Evolutionary conservation across 1,140 invertebrate genomes (phyloP).

Genomic region (Tyrophagus putrescentiae): DNA sequence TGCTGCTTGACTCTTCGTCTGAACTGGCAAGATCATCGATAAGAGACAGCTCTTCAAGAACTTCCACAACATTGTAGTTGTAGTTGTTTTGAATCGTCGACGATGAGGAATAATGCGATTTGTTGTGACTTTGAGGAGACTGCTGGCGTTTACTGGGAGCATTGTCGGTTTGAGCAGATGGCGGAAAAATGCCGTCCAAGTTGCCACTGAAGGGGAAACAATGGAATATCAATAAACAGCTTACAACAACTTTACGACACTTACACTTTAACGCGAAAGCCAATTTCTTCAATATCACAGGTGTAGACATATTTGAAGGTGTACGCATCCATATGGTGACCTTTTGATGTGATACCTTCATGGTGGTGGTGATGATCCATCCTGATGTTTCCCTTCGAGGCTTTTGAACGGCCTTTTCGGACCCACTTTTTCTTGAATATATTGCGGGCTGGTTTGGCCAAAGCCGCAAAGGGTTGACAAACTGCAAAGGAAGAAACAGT

Average conservation of each 20-base stretch:
- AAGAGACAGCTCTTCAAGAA: neutral
- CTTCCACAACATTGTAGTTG: constrained; percentile 11
- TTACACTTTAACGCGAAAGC: constrained; percentile 83
- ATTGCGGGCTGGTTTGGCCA: too few relatives aligned
- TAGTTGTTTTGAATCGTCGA: neutral
- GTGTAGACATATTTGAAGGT: constrained; percentile 55
- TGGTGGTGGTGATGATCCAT: constrained; percentile 7
- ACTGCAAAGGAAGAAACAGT: too few relatives aligned
- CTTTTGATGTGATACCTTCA: neutral
- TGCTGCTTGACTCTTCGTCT: neutral
- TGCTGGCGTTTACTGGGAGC: neutral
- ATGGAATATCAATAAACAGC: neutral
- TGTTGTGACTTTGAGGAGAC: neutral
- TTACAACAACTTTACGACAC: too few relatives aligned
- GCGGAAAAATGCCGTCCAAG: constrained; percentile 71
- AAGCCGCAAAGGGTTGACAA: too few relatives aligned
- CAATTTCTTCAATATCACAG: constrained; percentile 60
- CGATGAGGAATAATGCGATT: neutral
- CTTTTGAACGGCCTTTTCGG: neutral
- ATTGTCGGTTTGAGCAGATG: constrained; percentile 66
- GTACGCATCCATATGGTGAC: constrained; percentile 16
- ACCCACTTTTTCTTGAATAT: neutral
- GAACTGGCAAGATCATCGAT: constrained; percentile 3
- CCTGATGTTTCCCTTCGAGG: neutral
- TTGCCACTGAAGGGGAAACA: constrained; percentile 54